A percentile compares a stretch with the other conserved stretches of the same genome.
phyloP scores from a whole-genome alignment of 2,113 vertebrate genomes.

The Salminus brasiliensis region DNA sequence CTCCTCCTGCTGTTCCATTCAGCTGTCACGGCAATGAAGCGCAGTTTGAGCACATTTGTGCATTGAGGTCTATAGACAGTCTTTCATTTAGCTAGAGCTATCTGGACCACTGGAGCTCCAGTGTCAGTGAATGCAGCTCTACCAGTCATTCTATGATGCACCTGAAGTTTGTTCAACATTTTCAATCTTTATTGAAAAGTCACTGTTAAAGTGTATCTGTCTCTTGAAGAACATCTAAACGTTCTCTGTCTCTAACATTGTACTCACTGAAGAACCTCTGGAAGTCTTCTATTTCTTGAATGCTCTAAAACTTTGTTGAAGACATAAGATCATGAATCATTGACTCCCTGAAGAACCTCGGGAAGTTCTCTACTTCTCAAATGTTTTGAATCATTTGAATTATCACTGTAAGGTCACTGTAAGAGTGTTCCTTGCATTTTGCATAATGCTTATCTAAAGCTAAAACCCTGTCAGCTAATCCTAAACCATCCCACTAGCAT shows the following conservation, averaged over 20 bases:
- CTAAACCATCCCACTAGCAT: background rate
- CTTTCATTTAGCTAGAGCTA: slow-evolving; percentile 62
- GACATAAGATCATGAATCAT: too few relatives aligned
- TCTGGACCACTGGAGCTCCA: slow-evolving; percentile 65
- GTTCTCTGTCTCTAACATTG: too few relatives aligned
- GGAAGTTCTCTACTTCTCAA: too few relatives aligned
- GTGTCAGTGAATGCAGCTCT: slow-evolving; percentile 7
- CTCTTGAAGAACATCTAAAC: background rate
- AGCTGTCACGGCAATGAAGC: slow-evolving; percentile 69
- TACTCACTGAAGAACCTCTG: too few relatives aligned
- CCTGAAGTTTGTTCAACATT: too few relatives aligned
- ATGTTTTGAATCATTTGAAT: slow-evolving; percentile 4
- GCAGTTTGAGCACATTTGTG: slow-evolving; percentile 65
- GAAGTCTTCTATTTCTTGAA: too few relatives aligned
- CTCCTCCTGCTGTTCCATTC: slow-evolving; percentile 57
- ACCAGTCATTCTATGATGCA: background rate
- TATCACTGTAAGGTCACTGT: background rate
- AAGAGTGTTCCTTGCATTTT: slow-evolving; percentile 7
- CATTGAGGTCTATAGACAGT: slow-evolving; percentile 39
- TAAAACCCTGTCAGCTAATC: background rate
- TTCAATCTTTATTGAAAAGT: too few relatives aligned
- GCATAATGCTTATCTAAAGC: slow-evolving; percentile 18
- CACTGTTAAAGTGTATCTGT: background rate
- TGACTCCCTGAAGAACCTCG: too few relatives aligned
- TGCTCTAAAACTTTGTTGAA: too few relatives aligned